phyloP scores from a whole-genome alignment of 1,140 invertebrate species.

The Magallana angulata region DNA sequence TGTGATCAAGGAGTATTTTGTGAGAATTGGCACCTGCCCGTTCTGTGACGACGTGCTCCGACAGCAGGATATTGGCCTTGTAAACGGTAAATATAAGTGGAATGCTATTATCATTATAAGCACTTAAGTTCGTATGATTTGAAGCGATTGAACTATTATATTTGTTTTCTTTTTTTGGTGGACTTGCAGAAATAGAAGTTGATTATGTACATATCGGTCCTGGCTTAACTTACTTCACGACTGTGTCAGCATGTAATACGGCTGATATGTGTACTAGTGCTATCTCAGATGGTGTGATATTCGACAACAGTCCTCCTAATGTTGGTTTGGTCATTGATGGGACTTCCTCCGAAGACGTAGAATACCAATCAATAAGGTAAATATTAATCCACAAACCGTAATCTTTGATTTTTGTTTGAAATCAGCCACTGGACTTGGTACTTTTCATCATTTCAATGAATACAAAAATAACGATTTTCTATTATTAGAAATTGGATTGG shows the following conservation, averaged over 20 bases:
- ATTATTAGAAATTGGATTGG: constrained; percentile 56
- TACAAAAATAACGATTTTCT: not conserved
- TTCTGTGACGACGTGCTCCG: constrained; percentile 57
- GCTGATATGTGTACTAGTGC: constrained; percentile 55
- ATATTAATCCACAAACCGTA: not conserved
- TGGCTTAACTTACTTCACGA: constrained; percentile 57
- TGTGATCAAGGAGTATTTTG: constrained; percentile 47
- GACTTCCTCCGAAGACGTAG: constrained; percentile 50
- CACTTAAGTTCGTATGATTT: too few relatives aligned
- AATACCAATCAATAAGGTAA: constrained; percentile 59
- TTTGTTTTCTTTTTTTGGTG: too few relatives aligned
- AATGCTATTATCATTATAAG: too few relatives aligned
- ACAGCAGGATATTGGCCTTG: constrained; percentile 47
- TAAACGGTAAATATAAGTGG: not conserved
- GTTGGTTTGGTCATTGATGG: constrained; percentile 59
- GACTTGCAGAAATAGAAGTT: not conserved
- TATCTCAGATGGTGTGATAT: constrained; percentile 62
- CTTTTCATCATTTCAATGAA: too few relatives aligned
- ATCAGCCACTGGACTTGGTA: too few relatives aligned
- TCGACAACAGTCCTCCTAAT: constrained; percentile 60
- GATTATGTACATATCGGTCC: constrained; percentile 45
- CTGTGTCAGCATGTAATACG: constrained; percentile 61
- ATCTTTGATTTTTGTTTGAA: too few relatives aligned
- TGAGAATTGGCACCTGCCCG: constrained; percentile 59
- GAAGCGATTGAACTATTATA: too few relatives aligned